Evolutionary conservation across 2,888 invertebrate species (phyloP).

Genomic region (Harpagoxenus sublaevis): DNA sequence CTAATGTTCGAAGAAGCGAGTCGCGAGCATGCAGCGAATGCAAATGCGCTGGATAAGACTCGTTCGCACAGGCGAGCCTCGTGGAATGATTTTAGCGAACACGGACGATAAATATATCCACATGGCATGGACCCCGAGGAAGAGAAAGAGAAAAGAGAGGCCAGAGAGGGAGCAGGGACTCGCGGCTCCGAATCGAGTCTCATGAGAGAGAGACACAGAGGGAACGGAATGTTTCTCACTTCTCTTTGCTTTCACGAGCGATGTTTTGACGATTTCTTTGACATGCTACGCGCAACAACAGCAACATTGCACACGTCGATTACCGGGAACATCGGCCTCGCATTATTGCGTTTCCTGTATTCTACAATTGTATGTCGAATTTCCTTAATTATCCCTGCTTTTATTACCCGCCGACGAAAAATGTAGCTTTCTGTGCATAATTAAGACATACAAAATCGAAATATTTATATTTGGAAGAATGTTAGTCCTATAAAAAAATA

Average conservation of each 20-base stretch:
- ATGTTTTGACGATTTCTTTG: conserved; percentile 50
- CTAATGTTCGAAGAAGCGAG: conserved; percentile 23
- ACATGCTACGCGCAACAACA: conserved; percentile 11
- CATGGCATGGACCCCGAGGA: conserved; percentile 54
- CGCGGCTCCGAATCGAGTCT: conserved; percentile 29
- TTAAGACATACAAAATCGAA: not conserved
- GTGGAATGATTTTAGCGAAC: conserved; percentile 72
- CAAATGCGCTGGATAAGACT: conserved; percentile 26
- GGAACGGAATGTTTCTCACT: conserved; percentile 55
- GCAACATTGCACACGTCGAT: not conserved
- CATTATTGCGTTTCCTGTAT: not conserved
- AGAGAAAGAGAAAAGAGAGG: not conserved
- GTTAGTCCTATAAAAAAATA: not conserved
- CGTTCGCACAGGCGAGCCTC: conserved; percentile 46
- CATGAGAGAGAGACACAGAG: not conserved
- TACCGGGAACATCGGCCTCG: not conserved
- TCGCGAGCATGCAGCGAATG: not conserved
- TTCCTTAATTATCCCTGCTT: not conserved
- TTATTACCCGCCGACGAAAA: not conserved
- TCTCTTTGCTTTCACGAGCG: conserved; percentile 69
- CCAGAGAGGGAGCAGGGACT: conserved; percentile 1
- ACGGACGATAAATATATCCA: conserved; percentile 74
- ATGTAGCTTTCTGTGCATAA: not conserved
- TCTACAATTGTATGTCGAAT: not conserved
- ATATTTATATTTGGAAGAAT: not conserved